Percentiles rank a stretch among this genome's conserved stretches.
Evolutionary conservation across 2,888 invertebrate species (phyloP).

Genomic region (Panorpa germanica): DNA sequence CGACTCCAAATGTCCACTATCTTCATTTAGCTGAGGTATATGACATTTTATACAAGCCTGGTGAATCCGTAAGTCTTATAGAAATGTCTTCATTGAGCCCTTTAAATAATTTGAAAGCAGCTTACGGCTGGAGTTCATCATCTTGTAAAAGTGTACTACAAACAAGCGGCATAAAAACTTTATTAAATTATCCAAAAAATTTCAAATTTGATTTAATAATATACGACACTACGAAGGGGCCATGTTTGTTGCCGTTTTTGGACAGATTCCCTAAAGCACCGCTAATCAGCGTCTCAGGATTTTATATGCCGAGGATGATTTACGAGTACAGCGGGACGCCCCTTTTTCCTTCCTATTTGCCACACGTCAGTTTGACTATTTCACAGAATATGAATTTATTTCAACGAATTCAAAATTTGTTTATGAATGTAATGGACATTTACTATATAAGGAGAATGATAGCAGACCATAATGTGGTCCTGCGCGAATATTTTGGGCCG

Average conservation of each 20-base stretch:
- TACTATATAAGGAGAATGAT: too few species aligned
- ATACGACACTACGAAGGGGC: constrained; percentile 18
- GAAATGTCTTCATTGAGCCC: too few species aligned
- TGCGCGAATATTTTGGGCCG: too few species aligned
- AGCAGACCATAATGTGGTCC: too few species aligned
- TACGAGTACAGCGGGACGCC: constrained; percentile 16
- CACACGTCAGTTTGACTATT: constrained; percentile 12
- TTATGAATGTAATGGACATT: constrained; percentile 14
- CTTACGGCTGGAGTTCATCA: too few species aligned
- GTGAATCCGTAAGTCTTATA: too few species aligned
- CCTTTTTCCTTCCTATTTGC: constrained; percentile 16
- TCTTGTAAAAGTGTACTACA: too few species aligned
- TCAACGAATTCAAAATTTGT: constrained; percentile 15
- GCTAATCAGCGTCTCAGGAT: constrained; percentile 17
- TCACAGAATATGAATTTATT: constrained; percentile 15
- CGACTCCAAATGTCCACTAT: constrained; percentile 14
- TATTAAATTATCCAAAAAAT: constrained; percentile 17
- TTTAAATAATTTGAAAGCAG: too few species aligned
- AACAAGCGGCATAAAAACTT: constrained; percentile 14
- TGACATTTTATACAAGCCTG: neutral
- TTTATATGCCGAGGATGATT: constrained; percentile 14
- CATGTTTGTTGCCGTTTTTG: constrained; percentile 17
- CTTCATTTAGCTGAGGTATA: constrained; percentile 17
- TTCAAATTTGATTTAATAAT: constrained; percentile 20
- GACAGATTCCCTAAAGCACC: constrained; percentile 19